Percentiles rank a stretch among this genome's conserved stretches.
Conservation (phyloP, 2,797 vertebrate species). For the Mormyrus hasselquistii region DNA sequence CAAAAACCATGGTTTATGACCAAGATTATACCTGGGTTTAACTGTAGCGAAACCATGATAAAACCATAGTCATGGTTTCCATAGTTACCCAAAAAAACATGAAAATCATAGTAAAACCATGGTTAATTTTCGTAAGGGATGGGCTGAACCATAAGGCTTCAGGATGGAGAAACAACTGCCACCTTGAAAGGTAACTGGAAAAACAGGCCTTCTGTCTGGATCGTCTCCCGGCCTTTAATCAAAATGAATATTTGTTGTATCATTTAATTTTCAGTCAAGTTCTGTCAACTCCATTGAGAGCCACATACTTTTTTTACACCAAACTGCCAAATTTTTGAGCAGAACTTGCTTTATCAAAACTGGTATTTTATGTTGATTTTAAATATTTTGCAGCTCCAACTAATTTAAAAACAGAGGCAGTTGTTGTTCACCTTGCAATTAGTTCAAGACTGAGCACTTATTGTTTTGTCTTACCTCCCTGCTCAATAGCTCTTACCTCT, state of each 20-base stretch:
- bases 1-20: too few relatives aligned
- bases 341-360: slow-evolving; percentile 10
- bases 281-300: not conserved
- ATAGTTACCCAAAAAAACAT: too few relatives aligned
- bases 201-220: not conserved
- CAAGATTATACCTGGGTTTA: too few relatives aligned
- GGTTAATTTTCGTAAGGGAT: too few relatives aligned
- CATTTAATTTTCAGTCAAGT: not conserved
- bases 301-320: not conserved
- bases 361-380: not conserved
- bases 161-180: not conserved
- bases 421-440: not conserved
- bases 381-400: not conserved
- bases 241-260: slow-evolving; percentile 9
- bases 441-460: not conserved
- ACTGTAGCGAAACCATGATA: too few relatives aligned
- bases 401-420: not conserved
- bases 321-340: not conserved
- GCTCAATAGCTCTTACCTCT: not conserved
- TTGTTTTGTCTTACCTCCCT: slow-evolving; percentile 4
- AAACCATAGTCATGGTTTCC: too few relatives aligned
- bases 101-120: too few relatives aligned
- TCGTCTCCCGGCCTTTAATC: not conserved
- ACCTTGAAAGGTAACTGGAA: slow-evolving; percentile 2
- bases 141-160: not conserved